Conservation (phyloP, 2,113 vertebrate species). For the Mustela nigripes region DNA sequence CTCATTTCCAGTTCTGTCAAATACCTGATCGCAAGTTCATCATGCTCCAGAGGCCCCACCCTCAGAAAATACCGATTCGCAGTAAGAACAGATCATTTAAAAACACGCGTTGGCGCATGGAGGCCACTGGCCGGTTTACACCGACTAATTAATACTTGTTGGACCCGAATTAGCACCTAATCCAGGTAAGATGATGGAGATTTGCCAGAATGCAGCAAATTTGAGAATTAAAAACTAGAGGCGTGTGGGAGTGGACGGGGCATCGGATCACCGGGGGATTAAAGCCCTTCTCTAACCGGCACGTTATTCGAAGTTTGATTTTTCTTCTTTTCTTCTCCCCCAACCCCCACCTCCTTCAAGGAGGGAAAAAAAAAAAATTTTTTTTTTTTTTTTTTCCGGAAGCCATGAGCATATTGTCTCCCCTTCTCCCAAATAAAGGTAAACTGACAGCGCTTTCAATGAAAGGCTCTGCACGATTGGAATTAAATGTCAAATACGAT, state of each 20-base stretch:
- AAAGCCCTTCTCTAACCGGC: conserved; percentile 62
- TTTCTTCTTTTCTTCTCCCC: conserved; percentile 39
- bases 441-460: conserved; percentile 78
- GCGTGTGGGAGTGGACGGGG: conserved; percentile 56
- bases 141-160: conserved; percentile 88
- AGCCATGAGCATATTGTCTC: conserved; percentile 66
- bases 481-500: conserved; percentile 86
- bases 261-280: conserved; percentile 72
- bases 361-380: neutral
- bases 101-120: conserved; percentile 79
- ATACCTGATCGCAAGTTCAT: conserved; percentile 81
- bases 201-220: conserved; percentile 78
- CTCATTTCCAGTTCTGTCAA: conserved; percentile 85
- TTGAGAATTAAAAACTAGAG: conserved; percentile 70
- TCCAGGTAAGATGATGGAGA: conserved; percentile 85
- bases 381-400: neutral
- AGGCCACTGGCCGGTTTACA: conserved; percentile 84
- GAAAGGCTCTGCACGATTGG: conserved; percentile 79
- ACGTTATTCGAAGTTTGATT: conserved; percentile 62
- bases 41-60: conserved; percentile 84
- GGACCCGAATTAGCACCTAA: conserved; percentile 87
- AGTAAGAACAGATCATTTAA: conserved; percentile 85
- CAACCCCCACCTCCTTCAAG: neutral
- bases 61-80: conserved; percentile 82
- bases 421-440: conserved; percentile 74